Evolutionary conservation across 2,113 vertebrate genomes (phyloP).

Genomic region (Salvelinus namaycush): DNA sequence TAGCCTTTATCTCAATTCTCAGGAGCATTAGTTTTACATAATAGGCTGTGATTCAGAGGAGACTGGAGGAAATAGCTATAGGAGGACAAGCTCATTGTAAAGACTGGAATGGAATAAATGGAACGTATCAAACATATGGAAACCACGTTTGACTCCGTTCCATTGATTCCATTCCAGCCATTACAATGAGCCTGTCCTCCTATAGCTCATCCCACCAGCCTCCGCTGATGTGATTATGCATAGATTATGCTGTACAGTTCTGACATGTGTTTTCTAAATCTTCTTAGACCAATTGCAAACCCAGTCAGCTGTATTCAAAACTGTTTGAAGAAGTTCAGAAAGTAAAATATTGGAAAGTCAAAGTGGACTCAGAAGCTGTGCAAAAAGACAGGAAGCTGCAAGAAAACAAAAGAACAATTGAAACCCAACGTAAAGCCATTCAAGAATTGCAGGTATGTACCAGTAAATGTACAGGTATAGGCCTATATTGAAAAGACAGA

Average conservation of each 20-base stretch:
- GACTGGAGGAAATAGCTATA: too few relatives aligned
- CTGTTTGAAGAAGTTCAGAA: constrained; percentile 91
- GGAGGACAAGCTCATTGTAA: too few relatives aligned
- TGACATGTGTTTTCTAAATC: constrained; percentile 33
- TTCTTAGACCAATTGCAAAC: constrained; percentile 72
- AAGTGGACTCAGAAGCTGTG: constrained; percentile 77
- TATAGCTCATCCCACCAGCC: too few relatives aligned
- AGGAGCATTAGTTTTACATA: too few relatives aligned
- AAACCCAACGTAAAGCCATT: constrained; percentile 89
- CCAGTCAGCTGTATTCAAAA: constrained; percentile 83
- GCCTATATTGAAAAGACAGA: too few relatives aligned
- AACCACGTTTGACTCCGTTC: too few relatives aligned
- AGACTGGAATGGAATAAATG: neutral
- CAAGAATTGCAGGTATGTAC: constrained; percentile 87
- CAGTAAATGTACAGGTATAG: constrained; percentile 19
- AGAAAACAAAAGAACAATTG: constrained; percentile 85
- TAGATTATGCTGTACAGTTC: neutral
- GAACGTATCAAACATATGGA: too few relatives aligned
- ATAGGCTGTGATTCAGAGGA: too few relatives aligned
- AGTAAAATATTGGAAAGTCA: constrained; percentile 88
- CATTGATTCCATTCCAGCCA: too few relatives aligned
- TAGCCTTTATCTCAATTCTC: too few relatives aligned
- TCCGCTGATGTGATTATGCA: neutral
- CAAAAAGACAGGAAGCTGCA: constrained; percentile 86
- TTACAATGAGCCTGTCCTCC: too few relatives aligned